Evolutionary conservation across 2,113 vertebrate genomes (phyloP).

Genomic region (Strix uralensis): DNA sequence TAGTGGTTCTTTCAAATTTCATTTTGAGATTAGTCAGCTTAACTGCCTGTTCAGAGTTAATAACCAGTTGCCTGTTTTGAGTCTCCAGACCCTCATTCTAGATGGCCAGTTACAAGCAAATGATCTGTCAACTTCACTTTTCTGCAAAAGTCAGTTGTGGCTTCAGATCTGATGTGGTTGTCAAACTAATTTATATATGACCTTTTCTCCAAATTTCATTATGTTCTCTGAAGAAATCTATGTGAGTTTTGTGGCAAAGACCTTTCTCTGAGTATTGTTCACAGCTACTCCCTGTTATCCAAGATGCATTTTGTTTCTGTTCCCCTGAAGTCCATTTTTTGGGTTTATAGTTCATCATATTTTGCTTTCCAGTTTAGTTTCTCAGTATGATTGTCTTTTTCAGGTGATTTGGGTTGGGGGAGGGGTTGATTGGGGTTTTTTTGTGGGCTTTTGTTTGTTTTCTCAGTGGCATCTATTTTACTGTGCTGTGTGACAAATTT

Average conservation of each 20-base stretch:
- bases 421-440: background rate
- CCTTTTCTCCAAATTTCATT: background rate
- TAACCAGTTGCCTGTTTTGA: background rate
- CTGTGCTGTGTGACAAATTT: background rate
- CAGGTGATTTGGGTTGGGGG: background rate
- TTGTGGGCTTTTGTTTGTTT: background rate
- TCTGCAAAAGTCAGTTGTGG: background rate
- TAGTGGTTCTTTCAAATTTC: background rate
- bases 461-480: background rate
- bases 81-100: background rate
- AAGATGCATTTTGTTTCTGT: background rate
- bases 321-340: background rate
- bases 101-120: background rate
- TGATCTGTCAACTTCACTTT: background rate
- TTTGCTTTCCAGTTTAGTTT: background rate
- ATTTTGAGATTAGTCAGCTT: background rate
- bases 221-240: background rate
- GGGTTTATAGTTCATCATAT: background rate
- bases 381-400: background rate
- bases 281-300: background rate
- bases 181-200: background rate
- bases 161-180: background rate
- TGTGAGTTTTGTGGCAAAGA: background rate
- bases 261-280: background rate
- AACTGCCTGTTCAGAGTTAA: background rate